These are phyloP conservation scores for Ptilodon capucinus DNA, from an alignment of 2,888 invertebrate species.

Conservation along the genomic window DNA sequence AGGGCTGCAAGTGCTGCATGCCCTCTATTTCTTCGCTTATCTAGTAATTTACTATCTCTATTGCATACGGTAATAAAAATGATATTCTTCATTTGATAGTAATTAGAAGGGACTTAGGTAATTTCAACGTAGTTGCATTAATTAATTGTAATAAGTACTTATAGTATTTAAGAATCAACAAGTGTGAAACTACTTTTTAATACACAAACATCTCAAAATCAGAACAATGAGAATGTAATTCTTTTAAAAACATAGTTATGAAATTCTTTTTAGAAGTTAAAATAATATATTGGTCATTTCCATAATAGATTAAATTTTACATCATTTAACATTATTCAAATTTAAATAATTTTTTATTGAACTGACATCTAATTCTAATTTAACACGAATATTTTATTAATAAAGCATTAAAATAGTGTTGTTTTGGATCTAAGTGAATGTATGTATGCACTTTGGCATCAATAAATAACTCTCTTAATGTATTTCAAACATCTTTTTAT, in stretches of 20 bases:
- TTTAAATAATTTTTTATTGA: constrained; percentile 13
- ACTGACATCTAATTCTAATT: constrained; percentile 28
- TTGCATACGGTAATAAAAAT: neutral
- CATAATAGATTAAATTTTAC: neutral
- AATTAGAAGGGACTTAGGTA: neutral
- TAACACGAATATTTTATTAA: constrained; percentile 28
- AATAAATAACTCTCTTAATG: constrained; percentile 34
- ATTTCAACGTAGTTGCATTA: neutral
- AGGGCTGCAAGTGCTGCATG: neutral
- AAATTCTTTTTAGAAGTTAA: neutral
- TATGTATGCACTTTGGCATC: constrained; percentile 34
- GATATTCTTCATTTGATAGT: neutral
- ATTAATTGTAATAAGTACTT: neutral
- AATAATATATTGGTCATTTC: neutral
- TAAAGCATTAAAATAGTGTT: constrained; percentile 21
- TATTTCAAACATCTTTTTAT: constrained; percentile 17
- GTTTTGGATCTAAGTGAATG: constrained; percentile 24
- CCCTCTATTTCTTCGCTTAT: neutral
- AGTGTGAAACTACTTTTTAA: neutral
- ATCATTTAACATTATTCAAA: constrained; percentile 4
- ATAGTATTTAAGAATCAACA: neutral
- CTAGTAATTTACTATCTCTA: neutral
- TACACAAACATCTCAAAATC: neutral
- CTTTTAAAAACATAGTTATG: too few relatives aligned
- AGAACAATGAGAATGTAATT: neutral